phyloP scores from a whole-genome alignment of 2,797 vertebrate genomes.

The Microhierax caerulescens region DNA sequence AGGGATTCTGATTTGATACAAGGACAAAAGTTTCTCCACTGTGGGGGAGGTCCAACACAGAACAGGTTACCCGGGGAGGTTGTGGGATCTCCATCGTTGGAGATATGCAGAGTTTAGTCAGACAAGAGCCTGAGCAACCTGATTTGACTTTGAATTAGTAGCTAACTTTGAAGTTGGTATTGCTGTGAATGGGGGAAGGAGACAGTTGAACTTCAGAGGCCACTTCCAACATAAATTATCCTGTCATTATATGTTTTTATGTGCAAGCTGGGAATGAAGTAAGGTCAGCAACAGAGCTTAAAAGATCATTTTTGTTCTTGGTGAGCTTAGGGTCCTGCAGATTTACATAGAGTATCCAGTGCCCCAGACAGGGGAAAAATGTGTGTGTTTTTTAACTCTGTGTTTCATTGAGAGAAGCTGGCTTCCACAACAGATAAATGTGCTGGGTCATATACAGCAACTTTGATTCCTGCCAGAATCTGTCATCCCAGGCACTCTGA shows the following conservation, averaged over 20 bases:
- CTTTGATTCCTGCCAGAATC: background rate
- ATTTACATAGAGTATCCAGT: background rate
- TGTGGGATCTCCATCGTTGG: background rate
- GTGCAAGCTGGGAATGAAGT: background rate
- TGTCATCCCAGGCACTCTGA: background rate
- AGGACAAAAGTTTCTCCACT: background rate
- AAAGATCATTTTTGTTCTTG: background rate
- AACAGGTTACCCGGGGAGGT: background rate
- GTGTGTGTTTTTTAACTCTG: background rate
- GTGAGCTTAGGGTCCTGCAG: background rate
- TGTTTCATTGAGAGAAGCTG: background rate
- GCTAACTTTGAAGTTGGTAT: background rate
- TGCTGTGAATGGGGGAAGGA: background rate
- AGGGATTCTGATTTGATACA: background rate
- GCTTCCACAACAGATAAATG: background rate
- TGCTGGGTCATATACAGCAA: background rate
- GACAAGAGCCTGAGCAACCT: background rate
- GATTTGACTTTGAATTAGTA: slow-evolving; percentile 4
- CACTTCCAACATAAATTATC: background rate
- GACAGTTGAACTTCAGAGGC: background rate
- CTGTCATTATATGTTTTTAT: background rate
- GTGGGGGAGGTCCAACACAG: background rate
- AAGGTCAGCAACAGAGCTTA: background rate
- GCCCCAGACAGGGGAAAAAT: background rate
- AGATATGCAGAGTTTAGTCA: background rate